phyloP scores from a whole-genome alignment of 2,888 invertebrate genomes.

The Patella pellucida region DNA sequence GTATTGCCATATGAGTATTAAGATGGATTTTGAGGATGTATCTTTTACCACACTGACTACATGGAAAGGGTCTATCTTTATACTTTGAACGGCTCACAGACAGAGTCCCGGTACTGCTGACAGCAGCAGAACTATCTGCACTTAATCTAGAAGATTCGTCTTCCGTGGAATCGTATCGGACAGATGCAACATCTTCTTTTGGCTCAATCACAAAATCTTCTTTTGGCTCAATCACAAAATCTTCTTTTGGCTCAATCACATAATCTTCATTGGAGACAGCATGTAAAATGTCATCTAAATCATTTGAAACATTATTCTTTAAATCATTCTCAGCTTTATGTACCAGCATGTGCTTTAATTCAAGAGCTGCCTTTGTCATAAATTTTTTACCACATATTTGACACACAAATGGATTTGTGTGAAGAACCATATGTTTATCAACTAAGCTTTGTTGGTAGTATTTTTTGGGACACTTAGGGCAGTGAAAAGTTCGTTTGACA shows the following conservation, averaged over 20 bases:
- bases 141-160: not conserved
- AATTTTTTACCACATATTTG: not conserved
- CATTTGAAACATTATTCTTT: constrained; percentile 6
- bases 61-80: not conserved
- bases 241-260: not conserved
- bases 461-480: not conserved
- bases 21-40: not conserved
- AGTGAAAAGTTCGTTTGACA: not conserved
- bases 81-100: no score
- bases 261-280: not conserved
- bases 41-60: not conserved
- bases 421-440: constrained; percentile 1
- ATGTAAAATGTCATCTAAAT: not conserved
- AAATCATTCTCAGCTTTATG: not conserved
- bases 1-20: not conserved
- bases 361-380: not conserved
- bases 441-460: not conserved
- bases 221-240: not conserved
- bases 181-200: not conserved
- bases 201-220: not conserved
- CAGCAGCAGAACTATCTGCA: not conserved
- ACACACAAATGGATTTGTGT: constrained; percentile 1
- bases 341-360: not conserved
- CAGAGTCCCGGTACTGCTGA: not conserved
- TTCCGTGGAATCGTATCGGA: not conserved